Conservation (phyloP, 2,888 invertebrate species). For the Heterodera filipjevi region DNA sequence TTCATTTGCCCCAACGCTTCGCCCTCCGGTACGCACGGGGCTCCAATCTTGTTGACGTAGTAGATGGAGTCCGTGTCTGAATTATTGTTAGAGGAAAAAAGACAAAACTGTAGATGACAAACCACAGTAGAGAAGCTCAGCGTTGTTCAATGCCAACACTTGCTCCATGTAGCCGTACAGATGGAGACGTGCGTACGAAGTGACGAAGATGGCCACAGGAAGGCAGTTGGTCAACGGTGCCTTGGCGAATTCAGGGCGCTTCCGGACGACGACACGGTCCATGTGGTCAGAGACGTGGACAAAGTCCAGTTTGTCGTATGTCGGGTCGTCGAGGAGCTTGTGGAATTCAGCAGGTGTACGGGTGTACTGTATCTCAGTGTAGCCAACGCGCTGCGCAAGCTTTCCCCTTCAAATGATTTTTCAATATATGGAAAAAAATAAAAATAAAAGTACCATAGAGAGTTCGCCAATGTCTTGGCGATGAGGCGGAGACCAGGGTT, state of each 20-base stretch:
- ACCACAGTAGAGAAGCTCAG: not conserved
- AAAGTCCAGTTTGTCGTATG: slow-evolving; percentile 18
- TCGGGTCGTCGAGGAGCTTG: not conserved
- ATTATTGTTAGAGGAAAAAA: not conserved
- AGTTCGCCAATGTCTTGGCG: slow-evolving; percentile 29
- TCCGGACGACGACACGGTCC: slow-evolving; percentile 25
- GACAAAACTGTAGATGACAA: not conserved
- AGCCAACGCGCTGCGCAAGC: slow-evolving; percentile 12
- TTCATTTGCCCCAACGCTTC: slow-evolving; percentile 33
- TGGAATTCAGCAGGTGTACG: slow-evolving; percentile 3
- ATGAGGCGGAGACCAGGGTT: slow-evolving; percentile 29
- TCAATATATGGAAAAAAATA: not conserved
- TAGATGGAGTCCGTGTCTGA: slow-evolving; percentile 24
- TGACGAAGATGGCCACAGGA: slow-evolving; percentile 27
- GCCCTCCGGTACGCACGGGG: slow-evolving; percentile 16
- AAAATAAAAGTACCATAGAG: slow-evolving; percentile 11
- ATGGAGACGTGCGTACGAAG: slow-evolving; percentile 18
- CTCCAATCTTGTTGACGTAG: slow-evolving; percentile 10
- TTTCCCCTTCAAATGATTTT: slow-evolving; percentile 17
- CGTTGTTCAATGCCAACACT: not conserved
- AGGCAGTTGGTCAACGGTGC: slow-evolving; percentile 18
- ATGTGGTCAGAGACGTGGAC: slow-evolving; percentile 16
- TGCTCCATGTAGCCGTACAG: slow-evolving; percentile 30
- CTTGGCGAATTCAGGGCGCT: not conserved
- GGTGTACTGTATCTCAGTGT: slow-evolving; percentile 17